phyloP scores from a whole-genome alignment of 1,140 invertebrate genomes.

The Belonocnema kinseyi region DNA sequence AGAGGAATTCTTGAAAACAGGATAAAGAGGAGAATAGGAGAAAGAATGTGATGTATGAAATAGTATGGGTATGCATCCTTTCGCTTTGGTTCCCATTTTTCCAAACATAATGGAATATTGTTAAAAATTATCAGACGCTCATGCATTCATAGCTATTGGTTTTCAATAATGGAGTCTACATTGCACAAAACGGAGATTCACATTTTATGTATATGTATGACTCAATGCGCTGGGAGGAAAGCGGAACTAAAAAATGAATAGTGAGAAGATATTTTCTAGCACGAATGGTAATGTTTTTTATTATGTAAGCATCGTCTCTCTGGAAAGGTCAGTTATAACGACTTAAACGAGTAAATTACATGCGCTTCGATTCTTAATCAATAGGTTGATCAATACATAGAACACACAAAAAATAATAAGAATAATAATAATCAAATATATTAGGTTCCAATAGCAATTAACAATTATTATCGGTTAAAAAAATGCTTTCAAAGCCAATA shows the following conservation, averaged over 20 bases:
- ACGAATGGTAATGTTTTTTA: too few species aligned
- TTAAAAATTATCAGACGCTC: neutral
- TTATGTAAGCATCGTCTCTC: neutral
- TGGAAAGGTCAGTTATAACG: neutral
- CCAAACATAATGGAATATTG: neutral
- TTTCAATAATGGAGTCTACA: neutral
- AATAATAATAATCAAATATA: neutral
- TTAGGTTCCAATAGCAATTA: neutral
- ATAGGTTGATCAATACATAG: neutral
- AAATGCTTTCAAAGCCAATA: too few species aligned
- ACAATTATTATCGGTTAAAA: neutral
- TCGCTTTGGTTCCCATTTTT: neutral
- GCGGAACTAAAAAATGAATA: conserved; percentile 1
- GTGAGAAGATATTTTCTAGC: too few species aligned
- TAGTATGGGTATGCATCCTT: too few species aligned
- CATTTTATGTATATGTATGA: neutral
- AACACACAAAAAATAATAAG: neutral
- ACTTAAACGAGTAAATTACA: conserved; percentile 1
- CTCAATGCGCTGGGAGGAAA: neutral
- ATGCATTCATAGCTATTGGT: neutral
- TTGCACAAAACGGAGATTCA: neutral
- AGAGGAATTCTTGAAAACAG: neutral
- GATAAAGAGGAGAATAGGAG: too few species aligned
- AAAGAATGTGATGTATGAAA: too few species aligned
- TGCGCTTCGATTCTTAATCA: neutral